Evolutionary conservation across 2,113 vertebrate species (phyloP), one percentile per base, ranked within the genome.

Genomic region (Riparia riparia): DNA sequence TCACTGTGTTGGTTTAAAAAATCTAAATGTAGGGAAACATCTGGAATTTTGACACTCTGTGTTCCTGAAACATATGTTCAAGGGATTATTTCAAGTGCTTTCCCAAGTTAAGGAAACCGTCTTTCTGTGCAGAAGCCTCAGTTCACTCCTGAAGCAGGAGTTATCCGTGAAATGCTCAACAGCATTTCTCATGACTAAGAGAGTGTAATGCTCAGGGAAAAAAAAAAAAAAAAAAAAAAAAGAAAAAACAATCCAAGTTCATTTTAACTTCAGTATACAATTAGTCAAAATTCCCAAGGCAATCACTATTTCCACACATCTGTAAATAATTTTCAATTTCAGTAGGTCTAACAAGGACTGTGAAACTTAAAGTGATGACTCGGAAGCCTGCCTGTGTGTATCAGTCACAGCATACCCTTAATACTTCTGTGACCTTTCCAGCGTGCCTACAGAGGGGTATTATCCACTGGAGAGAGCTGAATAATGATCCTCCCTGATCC

Each of bases 371-470:
- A 14, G 42, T 17, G 64, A 19, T 57, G 72, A 51, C 64, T 58
- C 53, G 31, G 77, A 42, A 81, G 39, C 28, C 41, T 64, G 53
- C 53, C 58, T 69, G n/a, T 32, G 32, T 6, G 25, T 42, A 57
- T 22, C 58, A 20, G 9, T 37, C 51, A 19, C 4, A 65, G 47
- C 37, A 91, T 49, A 44, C 26, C 44, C 58, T 65, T 61, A 81
- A 79, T 41, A 41, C 31, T 45, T 71, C 44, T 42, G 47, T 95
- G 93, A 90, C 92, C 86, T 91, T 94, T 95, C 68, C 54, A 86
- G 58, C 39, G 17, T 3, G 39, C 2, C 4, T 44, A 16, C 7
- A 22, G 22, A 45, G 29, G 32, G 21, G 49, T 63, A 68, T 79
- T 82, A 82, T 31, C 66, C 78, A 63, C 58, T 66, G 69, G 26